Conservation (phyloP, 1,140 invertebrate species). For the Leguminivora glycinivorella region DNA sequence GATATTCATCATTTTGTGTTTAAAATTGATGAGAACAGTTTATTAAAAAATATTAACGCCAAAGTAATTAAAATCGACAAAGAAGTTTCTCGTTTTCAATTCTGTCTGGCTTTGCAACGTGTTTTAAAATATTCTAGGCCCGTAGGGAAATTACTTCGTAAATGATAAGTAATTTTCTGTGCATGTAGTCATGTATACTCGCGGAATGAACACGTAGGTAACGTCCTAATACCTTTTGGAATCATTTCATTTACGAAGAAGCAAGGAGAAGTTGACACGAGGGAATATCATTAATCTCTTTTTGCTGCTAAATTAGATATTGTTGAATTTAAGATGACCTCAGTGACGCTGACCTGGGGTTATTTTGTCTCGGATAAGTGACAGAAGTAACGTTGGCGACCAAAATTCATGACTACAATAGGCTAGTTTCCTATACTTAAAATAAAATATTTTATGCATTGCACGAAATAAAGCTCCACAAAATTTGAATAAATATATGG, state of each 20-base stretch:
- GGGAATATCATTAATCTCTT: not conserved
- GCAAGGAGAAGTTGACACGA: not conserved
- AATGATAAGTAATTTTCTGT: constrained; percentile 23
- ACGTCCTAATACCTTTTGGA: constrained; percentile 1
- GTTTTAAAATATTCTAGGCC: not conserved
- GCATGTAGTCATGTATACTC: not conserved
- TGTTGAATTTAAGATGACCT: too few species aligned
- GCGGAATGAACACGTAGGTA: constrained; percentile 8
- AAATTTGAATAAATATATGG: too few species aligned
- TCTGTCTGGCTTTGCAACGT: not conserved
- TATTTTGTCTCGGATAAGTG: too few species aligned
- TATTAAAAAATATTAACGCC: not conserved
- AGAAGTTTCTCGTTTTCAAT: not conserved
- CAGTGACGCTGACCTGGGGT: too few species aligned
- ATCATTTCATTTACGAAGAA: not conserved
- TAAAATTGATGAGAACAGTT: not conserved
- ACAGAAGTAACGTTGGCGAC: too few species aligned
- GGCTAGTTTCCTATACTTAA: too few species aligned
- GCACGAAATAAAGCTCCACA: too few species aligned
- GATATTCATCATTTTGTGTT: not conserved
- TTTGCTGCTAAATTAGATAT: not conserved
- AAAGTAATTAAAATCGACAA: not conserved
- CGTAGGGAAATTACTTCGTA: constrained; percentile 21
- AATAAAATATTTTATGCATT: too few species aligned
- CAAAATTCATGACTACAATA: too few species aligned